Percentiles rank a stretch among this genome's conserved stretches.
These are phyloP conservation scores for Periparus ater DNA, from an alignment of 2,797 vertebrate genomes.

Conservation along the genomic window DNA sequence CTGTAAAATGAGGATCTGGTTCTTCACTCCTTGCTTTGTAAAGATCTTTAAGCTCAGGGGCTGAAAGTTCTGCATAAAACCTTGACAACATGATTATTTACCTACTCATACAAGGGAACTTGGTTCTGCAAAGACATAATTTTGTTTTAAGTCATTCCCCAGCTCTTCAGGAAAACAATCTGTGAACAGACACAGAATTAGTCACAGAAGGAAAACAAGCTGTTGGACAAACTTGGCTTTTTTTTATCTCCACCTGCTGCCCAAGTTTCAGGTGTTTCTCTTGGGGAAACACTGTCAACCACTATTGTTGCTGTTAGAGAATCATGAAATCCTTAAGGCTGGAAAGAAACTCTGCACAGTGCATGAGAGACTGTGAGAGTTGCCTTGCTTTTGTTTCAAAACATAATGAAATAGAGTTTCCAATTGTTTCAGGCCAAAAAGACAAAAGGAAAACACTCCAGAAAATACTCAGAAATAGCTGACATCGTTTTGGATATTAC, in stretches of 20 bases:
- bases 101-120: background rate
- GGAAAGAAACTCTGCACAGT: background rate
- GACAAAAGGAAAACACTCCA: background rate
- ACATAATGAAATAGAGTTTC: background rate
- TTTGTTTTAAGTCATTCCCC: background rate
- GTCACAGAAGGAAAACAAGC: background rate
- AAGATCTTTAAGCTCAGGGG: background rate
- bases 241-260: background rate
- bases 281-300: background rate
- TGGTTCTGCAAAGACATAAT: background rate
- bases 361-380: accelerated
- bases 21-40: background rate
- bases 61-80: background rate
- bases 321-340: background rate
- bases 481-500: background rate
- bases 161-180: background rate
- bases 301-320: background rate
- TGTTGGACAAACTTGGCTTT: background rate
- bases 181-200: background rate
- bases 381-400: background rate
- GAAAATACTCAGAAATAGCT: background rate
- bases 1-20: background rate
- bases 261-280: background rate
- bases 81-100: background rate
- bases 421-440: background rate